These are phyloP conservation scores for Brachyhypopomus gauderio DNA, from an alignment of 2,113 vertebrate genomes.

Conservation along the genomic window DNA sequence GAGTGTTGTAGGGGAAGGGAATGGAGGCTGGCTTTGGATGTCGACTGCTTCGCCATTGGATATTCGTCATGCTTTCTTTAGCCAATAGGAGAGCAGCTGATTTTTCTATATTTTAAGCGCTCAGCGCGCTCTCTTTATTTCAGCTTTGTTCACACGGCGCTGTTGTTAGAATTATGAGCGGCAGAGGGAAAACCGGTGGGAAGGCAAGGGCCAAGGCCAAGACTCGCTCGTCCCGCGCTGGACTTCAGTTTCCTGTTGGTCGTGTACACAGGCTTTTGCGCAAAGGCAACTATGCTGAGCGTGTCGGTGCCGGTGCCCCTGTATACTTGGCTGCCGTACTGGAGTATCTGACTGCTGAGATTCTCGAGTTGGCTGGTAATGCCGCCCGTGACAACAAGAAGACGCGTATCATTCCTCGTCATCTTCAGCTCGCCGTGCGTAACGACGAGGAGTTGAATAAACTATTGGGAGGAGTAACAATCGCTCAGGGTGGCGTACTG, in stretches of 20 bases:
- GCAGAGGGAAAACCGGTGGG: slow-evolving; percentile 17
- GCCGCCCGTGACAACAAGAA: too few species aligned
- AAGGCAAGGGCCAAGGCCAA: slow-evolving; percentile 1
- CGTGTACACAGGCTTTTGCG: slow-evolving; percentile 2
- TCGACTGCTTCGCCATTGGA: not conserved
- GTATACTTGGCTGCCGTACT: too few species aligned
- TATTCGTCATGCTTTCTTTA: not conserved
- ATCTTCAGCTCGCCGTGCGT: slow-evolving; percentile 1
- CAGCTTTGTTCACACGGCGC: too few species aligned
- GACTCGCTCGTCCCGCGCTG: slow-evolving; percentile 14
- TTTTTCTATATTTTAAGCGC: not conserved
- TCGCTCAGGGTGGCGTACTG: not conserved
- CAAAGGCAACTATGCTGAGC: not conserved
- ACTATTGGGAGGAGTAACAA: too few species aligned
- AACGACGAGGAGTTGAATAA: not conserved
- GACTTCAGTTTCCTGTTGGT: not conserved
- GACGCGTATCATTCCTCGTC: slow-evolving; percentile 5
- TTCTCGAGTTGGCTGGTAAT: too few species aligned
- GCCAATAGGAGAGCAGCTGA: not conserved
- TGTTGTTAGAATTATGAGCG: too few species aligned
- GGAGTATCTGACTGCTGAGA: too few species aligned
- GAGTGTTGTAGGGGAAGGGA: too few species aligned
- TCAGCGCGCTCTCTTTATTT: too few species aligned
- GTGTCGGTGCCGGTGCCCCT: not conserved
- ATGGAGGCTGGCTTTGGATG: too few species aligned